These are phyloP conservation scores for Coregonus clupeaformis DNA, from an alignment of 2,113 vertebrate species.

Conservation along the genomic window DNA sequence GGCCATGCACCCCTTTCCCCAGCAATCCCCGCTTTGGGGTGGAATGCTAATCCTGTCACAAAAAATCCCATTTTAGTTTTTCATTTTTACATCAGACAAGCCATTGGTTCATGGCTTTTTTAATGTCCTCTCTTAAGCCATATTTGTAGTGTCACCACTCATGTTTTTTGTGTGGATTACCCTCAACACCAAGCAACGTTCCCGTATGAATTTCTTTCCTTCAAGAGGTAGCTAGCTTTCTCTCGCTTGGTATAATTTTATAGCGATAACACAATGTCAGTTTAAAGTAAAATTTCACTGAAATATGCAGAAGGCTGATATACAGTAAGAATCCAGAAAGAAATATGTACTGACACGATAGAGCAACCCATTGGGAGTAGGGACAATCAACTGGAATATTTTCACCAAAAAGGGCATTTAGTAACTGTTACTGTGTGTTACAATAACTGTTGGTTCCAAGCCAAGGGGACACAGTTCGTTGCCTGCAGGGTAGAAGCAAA, in stretches of 20 bases:
- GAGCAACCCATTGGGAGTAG: too few species aligned
- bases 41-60: conserved; percentile 5
- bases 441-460: conserved; percentile 6
- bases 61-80: neutral
- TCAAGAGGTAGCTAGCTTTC: too few species aligned
- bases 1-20: neutral
- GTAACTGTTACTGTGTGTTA: too few species aligned
- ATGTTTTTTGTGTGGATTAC: neutral
- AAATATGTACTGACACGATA: too few species aligned
- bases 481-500: conserved; percentile 8
- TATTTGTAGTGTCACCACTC: neutral
- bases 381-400: too few species aligned
- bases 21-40: neutral
- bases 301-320: too few species aligned
- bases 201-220: conserved; percentile 3
- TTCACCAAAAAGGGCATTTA: too few species aligned
- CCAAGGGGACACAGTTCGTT: conserved; percentile 19
- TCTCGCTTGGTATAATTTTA: too few species aligned
- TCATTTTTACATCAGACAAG: neutral
- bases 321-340: too few species aligned
- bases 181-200: neutral
- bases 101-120: neutral
- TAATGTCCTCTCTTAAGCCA: neutral
- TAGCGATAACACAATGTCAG: too few species aligned
- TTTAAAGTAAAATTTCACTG: too few species aligned